phyloP scores from a whole-genome alignment of 2,888 invertebrate genomes.

The Magallana nippona region DNA sequence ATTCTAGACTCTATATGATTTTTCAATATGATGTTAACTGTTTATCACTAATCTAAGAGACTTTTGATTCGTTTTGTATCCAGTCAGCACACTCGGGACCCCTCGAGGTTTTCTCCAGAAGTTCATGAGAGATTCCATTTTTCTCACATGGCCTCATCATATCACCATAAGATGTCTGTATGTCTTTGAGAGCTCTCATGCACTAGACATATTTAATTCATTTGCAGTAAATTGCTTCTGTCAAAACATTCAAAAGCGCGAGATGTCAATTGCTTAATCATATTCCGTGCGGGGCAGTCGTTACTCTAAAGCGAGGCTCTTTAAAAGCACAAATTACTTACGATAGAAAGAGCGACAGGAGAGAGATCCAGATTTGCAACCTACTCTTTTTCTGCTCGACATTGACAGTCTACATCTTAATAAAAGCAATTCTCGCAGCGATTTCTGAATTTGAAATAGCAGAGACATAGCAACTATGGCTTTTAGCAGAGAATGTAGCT shows the following conservation, averaged over 20 bases:
- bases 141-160: not conserved
- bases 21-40: too few species aligned
- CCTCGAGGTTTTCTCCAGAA: too few species aligned
- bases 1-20: too few species aligned
- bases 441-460: too few species aligned
- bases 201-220: conserved; percentile 30
- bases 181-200: not conserved
- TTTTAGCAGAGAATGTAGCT: too few species aligned
- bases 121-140: not conserved
- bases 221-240: conserved; percentile 35
- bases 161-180: not conserved
- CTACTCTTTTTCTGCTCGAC: too few species aligned
- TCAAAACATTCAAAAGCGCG: conserved; percentile 32
- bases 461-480: too few species aligned
- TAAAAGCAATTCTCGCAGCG: too few species aligned
- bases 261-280: conserved; percentile 33
- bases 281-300: conserved; percentile 33
- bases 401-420: too few species aligned
- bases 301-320: conserved; percentile 25
- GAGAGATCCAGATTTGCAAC: not conserved
- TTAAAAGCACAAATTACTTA: conserved; percentile 30
- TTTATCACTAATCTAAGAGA: too few species aligned
- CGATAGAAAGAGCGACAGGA: conserved; percentile 16
- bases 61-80: too few species aligned
- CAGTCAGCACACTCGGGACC: too few species aligned